phyloP scores from a whole-genome alignment of 2,113 vertebrate genomes.

The Oreochromis niloticus region DNA sequence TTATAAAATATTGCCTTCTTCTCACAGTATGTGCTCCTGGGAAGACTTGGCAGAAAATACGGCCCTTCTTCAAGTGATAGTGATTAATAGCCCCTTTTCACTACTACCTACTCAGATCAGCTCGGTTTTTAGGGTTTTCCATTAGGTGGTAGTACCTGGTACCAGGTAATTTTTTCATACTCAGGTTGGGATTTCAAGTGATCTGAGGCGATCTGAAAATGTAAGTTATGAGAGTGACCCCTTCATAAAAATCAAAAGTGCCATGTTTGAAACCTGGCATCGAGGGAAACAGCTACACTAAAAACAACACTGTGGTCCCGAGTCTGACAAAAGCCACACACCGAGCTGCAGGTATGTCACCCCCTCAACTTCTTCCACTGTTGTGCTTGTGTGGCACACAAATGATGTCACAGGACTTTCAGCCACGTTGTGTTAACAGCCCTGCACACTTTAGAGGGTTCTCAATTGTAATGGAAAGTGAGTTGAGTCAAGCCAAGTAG shows the following conservation, averaged over 20 bases:
- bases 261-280: background rate
- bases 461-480: background rate
- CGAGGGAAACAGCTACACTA: background rate
- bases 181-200: background rate
- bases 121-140: background rate
- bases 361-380: background rate
- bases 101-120: too few relatives aligned
- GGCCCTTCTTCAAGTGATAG: too few relatives aligned
- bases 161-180: background rate
- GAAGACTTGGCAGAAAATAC: too few relatives aligned
- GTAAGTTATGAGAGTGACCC: background rate
- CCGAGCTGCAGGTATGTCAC: background rate
- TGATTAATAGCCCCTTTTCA: too few relatives aligned
- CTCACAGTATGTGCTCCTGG: background rate
- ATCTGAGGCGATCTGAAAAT: background rate
- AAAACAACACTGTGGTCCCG: background rate
- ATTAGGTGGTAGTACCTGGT: background rate
- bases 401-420: background rate
- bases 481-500: background rate
- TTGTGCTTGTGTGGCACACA: background rate
- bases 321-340: background rate
- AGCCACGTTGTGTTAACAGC: background rate
- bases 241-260: background rate
- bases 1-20: background rate
- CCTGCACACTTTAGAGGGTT: background rate